phyloP scores from a whole-genome alignment of 2,113 vertebrate genomes.

The Desmodus rotundus region DNA sequence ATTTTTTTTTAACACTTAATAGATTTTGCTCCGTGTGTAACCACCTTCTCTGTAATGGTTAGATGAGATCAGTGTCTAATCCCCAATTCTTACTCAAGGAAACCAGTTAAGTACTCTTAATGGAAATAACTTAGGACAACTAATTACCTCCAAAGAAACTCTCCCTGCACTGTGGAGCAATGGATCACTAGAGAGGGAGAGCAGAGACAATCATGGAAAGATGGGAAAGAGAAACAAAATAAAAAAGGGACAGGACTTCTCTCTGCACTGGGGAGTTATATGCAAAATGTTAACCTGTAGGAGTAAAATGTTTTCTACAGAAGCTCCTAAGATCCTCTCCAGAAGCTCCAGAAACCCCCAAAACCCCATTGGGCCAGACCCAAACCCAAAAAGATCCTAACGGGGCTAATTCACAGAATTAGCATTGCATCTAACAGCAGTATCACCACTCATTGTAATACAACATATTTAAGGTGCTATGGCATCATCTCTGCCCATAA shows the following conservation, averaged over 20 bases:
- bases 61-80: background rate
- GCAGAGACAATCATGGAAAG: background rate
- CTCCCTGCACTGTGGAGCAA: background rate
- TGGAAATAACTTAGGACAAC: background rate
- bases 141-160: background rate
- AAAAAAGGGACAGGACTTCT: background rate
- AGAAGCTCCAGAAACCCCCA: background rate
- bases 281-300: background rate
- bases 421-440: background rate
- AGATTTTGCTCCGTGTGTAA: background rate
- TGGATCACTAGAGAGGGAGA: background rate
- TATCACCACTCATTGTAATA: background rate
- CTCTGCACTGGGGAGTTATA: background rate
- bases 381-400: background rate
- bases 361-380: background rate
- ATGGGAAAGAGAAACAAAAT: background rate
- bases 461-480: background rate
- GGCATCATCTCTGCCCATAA: background rate
- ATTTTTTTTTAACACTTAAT: slow-evolving; percentile 22
- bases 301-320: background rate
- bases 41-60: background rate
- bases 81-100: background rate
- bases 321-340: background rate
- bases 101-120: background rate
- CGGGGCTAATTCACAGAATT: background rate